phyloP scores from a whole-genome alignment of 2,888 invertebrate genomes.

The Choristoneura rosaceana region DNA sequence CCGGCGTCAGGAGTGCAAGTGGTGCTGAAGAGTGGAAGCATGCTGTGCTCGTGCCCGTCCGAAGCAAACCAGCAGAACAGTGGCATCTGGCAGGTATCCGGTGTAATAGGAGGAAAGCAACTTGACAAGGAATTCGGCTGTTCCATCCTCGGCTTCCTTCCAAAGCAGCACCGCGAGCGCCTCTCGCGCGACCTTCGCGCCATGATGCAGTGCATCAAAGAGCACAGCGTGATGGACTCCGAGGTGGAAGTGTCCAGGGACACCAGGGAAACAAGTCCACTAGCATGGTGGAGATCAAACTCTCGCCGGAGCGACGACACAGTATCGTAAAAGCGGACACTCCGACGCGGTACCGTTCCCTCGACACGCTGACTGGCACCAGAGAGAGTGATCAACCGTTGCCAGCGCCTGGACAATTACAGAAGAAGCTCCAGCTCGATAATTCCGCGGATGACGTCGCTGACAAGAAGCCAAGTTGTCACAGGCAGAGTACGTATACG shows the following conservation, averaged over 20 bases:
- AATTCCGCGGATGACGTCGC: conserved; percentile 51
- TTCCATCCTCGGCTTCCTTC: conserved; percentile 68
- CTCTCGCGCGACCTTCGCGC: conserved; percentile 68
- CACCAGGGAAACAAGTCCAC: conserved; percentile 64
- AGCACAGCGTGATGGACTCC: conserved; percentile 53
- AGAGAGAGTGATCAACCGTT: conserved; percentile 55
- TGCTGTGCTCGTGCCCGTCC: conserved; percentile 72
- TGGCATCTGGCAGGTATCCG: conserved; percentile 79
- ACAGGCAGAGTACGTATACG: conserved; percentile 74
- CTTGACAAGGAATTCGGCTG: conserved; percentile 77
- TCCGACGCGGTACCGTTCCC: conserved; percentile 75
- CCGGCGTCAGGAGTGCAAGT: conserved; percentile 77
- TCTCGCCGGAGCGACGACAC: conserved; percentile 67
- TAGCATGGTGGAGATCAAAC: conserved; percentile 70
- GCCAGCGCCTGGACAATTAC: conserved; percentile 63
- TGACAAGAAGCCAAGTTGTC: conserved; percentile 56
- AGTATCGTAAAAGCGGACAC: conserved; percentile 64
- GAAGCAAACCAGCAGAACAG: conserved; percentile 63
- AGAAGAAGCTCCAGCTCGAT: conserved; percentile 51
- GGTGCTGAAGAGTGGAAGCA: conserved; percentile 66
- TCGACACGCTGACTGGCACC: conserved; percentile 70
- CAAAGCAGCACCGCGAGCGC: conserved; percentile 67
- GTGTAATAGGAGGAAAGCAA: conserved; percentile 72
- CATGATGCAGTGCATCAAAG: conserved; percentile 69
- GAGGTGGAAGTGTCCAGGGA: conserved; percentile 54